Conservation (phyloP, 2,888 invertebrate genomes). For the Aphodius sticticus region DNA sequence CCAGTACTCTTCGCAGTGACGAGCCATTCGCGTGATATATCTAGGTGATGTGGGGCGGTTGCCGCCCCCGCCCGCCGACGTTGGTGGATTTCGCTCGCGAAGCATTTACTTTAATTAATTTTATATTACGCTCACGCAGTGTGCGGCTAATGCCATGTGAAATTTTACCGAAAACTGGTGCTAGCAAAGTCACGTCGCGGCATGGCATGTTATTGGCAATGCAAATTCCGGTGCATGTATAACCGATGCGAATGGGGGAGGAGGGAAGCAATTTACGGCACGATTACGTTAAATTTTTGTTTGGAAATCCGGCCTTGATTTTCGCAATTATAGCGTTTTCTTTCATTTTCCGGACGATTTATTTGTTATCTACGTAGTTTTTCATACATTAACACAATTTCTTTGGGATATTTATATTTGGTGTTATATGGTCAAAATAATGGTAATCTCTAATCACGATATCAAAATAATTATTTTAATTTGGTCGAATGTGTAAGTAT, state of each 20-base stretch:
- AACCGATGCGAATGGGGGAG: neutral
- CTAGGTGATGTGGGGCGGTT: neutral
- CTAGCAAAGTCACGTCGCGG: neutral
- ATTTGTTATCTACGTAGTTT: neutral
- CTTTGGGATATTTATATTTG: no score
- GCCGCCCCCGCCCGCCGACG: neutral
- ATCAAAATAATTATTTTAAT: no score
- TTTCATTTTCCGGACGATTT: neutral
- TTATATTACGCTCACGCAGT: conserved; percentile 4
- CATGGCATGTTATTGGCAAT: neutral
- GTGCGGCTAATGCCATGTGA: neutral
- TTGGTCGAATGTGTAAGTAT: no score
- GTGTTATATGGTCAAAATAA: no score
- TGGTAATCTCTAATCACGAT: no score
- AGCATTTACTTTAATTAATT: conserved; percentile 4
- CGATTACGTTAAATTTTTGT: neutral
- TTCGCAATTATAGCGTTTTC: neutral
- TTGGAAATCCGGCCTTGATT: neutral
- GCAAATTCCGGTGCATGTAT: neutral
- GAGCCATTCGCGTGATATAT: neutral
- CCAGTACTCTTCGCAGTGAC: neutral
- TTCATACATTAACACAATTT: neutral
- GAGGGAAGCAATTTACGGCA: neutral
- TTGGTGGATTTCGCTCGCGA: neutral
- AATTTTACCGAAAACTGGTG: neutral